Percentiles rank a stretch among this genome's conserved stretches.
These are phyloP conservation scores for Amiota communis DNA, from an alignment of 2,888 invertebrate species.

Conservation along the genomic window DNA sequence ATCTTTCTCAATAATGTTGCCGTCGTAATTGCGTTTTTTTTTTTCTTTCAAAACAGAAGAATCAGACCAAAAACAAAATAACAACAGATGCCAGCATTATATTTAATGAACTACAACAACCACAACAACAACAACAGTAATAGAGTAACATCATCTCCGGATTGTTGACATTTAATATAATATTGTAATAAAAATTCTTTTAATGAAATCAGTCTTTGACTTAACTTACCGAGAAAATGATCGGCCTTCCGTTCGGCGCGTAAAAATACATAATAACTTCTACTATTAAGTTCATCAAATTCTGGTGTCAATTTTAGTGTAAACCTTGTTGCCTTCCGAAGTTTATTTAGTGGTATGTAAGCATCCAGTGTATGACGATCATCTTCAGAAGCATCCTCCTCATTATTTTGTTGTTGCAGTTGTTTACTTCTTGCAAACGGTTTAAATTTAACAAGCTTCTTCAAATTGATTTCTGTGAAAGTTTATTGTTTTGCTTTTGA, in stretches of 20 bases:
- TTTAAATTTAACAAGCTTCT: constrained; percentile 68
- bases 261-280: constrained; percentile 66
- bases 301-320: constrained; percentile 66
- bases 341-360: constrained; percentile 67
- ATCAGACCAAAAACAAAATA: no score
- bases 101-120: no score
- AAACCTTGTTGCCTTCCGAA: constrained; percentile 63
- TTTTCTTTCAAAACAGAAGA: no score
- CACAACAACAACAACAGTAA: no score
- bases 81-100: no score
- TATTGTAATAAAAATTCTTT: no score
- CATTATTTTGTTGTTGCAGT: not conserved
- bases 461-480: constrained; percentile 69
- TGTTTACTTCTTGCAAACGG: constrained; percentile 50
- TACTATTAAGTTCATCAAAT: constrained; percentile 40
- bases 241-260: constrained; percentile 71
- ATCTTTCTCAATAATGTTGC: no score
- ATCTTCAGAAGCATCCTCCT: constrained; percentile 38
- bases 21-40: no score
- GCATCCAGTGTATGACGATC: constrained; percentile 66
- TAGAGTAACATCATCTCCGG: no score
- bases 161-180: no score
- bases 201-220: not conserved
- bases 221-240: constrained; percentile 66
- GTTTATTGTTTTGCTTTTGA: not conserved